Evolutionary conservation across 2,888 invertebrate genomes (phyloP).

Genomic region (Chalcis sispes): DNA sequence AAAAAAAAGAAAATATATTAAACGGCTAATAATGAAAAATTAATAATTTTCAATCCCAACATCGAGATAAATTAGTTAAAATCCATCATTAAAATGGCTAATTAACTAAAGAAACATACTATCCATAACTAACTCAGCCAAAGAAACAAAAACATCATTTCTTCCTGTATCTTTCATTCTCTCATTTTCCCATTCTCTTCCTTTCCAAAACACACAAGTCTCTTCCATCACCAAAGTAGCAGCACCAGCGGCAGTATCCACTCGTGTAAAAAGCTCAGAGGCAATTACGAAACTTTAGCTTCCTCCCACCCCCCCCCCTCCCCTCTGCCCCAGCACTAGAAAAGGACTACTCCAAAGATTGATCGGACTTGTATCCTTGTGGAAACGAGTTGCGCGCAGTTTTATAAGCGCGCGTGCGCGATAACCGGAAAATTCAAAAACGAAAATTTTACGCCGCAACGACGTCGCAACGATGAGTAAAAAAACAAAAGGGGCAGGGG

Average conservation of each 20-base stretch:
- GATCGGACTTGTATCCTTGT: constrained; percentile 30
- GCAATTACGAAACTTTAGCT: constrained; percentile 51
- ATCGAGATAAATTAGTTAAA: too few relatives aligned
- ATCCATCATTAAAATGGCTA: too few relatives aligned
- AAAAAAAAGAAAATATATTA: too few relatives aligned
- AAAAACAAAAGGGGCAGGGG: too few relatives aligned
- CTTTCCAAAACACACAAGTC: constrained; percentile 9
- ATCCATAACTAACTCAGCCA: too few relatives aligned
- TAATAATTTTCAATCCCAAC: too few relatives aligned
- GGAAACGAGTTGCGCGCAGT: not conserved
- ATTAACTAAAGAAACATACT: too few relatives aligned
- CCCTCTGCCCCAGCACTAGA: constrained; percentile 6
- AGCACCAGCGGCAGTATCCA: not conserved
- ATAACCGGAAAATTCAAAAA: constrained; percentile 42
- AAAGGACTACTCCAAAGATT: constrained; percentile 37
- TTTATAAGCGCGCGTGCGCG: not conserved
- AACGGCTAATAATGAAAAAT: too few relatives aligned
- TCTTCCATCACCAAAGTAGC: constrained; percentile 31
- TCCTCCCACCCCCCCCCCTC: constrained; percentile 2
- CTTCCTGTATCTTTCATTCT: not conserved
- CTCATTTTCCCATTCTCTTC: not conserved
- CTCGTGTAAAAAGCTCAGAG: constrained; percentile 33
- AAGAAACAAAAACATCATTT: too few relatives aligned
- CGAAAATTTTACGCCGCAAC: constrained; percentile 25
- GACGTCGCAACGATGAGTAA: too few relatives aligned